Conservation (phyloP, 2,113 vertebrate genomes). For the Cryptotis parvus region DNA sequence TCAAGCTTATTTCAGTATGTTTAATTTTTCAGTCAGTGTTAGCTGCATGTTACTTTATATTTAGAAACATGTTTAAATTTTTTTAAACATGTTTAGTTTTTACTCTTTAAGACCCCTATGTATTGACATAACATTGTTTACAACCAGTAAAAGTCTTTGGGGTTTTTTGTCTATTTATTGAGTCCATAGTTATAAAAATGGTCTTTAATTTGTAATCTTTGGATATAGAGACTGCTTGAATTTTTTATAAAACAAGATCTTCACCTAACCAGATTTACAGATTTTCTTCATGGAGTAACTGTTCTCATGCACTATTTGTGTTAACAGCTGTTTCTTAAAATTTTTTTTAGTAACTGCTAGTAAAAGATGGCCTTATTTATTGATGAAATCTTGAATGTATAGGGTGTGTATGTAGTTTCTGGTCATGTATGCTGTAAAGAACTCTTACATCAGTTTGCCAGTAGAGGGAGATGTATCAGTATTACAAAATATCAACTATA, state of each 20-base stretch:
- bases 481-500: conserved; percentile 24
- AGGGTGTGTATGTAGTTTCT: background rate
- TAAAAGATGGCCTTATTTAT: conserved; percentile 8
- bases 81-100: background rate
- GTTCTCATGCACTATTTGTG: background rate
- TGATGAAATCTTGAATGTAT: background rate
- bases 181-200: background rate
- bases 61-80: conserved; percentile 4
- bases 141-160: background rate
- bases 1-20: too few species aligned
- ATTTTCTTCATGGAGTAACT: conserved; percentile 19
- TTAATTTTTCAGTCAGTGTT: background rate
- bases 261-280: background rate
- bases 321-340: conserved; percentile 3
- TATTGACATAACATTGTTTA: background rate
- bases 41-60: background rate
- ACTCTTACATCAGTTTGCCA: background rate
- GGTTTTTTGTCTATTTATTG: conserved; percentile 30
- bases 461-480: background rate
- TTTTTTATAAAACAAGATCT: background rate
- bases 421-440: background rate
- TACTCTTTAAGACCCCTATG: background rate
- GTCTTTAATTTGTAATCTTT: background rate
- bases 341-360: background rate
- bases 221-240: background rate